Evolutionary conservation across 1,140 invertebrate genomes (phyloP).

Genomic region (Drosophila persimilis): DNA sequence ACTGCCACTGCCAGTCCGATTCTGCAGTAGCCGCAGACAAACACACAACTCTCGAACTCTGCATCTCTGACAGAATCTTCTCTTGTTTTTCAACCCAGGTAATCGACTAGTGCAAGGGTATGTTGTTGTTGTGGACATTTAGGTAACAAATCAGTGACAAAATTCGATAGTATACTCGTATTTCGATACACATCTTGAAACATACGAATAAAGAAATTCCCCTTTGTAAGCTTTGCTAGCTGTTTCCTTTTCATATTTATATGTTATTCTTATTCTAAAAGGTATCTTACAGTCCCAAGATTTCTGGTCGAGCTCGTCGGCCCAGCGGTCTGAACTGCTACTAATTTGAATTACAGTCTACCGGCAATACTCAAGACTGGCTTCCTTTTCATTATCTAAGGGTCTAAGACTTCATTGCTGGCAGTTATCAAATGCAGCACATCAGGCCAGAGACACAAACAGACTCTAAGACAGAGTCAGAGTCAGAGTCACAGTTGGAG

Average conservation of each 20-base stretch:
- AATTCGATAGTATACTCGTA: too few relatives aligned
- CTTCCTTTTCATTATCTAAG: slow-evolving; percentile 79
- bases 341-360: slow-evolving; percentile 70
- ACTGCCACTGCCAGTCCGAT: slow-evolving; percentile 29
- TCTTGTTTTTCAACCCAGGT: slow-evolving; percentile 4
- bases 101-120: too few relatives aligned
- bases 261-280: too few relatives aligned
- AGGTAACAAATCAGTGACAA: too few relatives aligned
- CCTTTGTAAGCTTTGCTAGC: background rate
- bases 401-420: slow-evolving; percentile 68
- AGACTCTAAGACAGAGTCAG: slow-evolving; percentile 10
- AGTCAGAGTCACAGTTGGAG: slow-evolving; percentile 17
- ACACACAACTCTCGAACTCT: background rate
- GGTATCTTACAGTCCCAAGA: too few relatives aligned
- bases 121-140: too few relatives aligned
- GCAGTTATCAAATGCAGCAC: slow-evolving; percentile 77
- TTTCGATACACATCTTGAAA: too few relatives aligned
- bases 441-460: slow-evolving; percentile 44
- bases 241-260: too few relatives aligned
- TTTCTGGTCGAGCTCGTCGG: slow-evolving; percentile 5
- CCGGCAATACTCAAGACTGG: slow-evolving; percentile 30
- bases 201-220: background rate
- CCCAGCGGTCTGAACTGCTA: slow-evolving; percentile 40
- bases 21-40: slow-evolving; percentile 45
- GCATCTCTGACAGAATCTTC: slow-evolving; percentile 4